Evolutionary conservation across 2,113 vertebrate genomes (phyloP), one percentile per base, ranked within the genome.

Genomic region (Copsychus sechellarum): DNA sequence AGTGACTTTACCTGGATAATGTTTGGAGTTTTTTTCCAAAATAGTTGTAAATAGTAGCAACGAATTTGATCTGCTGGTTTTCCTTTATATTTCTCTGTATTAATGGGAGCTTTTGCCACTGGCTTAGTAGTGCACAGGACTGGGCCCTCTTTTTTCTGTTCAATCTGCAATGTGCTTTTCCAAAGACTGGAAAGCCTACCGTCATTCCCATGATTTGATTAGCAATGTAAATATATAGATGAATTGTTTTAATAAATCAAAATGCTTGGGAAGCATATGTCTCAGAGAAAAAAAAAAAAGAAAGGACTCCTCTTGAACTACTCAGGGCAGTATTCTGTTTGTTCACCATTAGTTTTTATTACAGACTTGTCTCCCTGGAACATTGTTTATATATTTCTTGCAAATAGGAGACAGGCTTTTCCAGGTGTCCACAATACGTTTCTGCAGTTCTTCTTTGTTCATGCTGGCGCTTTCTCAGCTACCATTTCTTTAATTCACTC

Each of bases 401-500:
- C 90, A 95, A 95, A 95, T 88, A 95, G 38, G 62, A 96, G 94
- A 90, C 93, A 96, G 93, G 42, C 42, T 87, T 80, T 95, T 71
- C 93, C 96, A 93, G 92, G 90, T 97, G 93, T 94, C 72, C 71
- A 54, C 92, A 94, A 86, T 86, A 94, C 31, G 20, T 83, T 93
- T 81, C 48, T 95, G 86, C 48, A 93, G 82, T 78, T 95, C 67
- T 86, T 94, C 91, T 94, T 95, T 95, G 92, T 96, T 97, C 88
- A 21, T 70, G 48, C 81, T 92, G 51, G 61, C 82, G 14, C 14
- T 94, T 95, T 93, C 90, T 79, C 73, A 92, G 95, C 93, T 96
- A 96, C 95, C 53, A 90, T 94, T 96, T 95, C n/a, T 90, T 93
- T 92, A 96, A 94, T 90, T 96, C 85, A 88, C 82, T 96, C 90